Evolutionary conservation across 2,797 vertebrate genomes (phyloP), one percentile per base, ranked within the genome.

Genomic region (Pelodytes ibericus): DNA sequence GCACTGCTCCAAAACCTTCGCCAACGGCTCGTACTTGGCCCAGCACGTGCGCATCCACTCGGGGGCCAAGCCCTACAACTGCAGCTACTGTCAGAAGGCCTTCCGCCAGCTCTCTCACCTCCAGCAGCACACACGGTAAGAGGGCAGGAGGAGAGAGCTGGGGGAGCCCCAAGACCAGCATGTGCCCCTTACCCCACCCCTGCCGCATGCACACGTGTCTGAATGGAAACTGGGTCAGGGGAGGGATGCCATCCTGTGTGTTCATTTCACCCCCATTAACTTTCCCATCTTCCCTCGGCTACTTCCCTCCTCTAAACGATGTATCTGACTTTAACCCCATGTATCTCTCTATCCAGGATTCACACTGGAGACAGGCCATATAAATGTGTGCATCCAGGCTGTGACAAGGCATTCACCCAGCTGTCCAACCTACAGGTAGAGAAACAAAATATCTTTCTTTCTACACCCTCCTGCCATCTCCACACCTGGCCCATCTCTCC

Each of bases 91-190:
- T 89, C 92, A 96, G 86, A 98, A 96, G 90, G 90, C 90, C 84
- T 98, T 98, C 89, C 94, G 95, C 90, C 96, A 98, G 86, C 95
- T 98, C 91, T 98, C 97, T 91, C 97, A 99, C 94, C 94, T 99
- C 86, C 98, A 99, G 93, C 98, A 99, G 89, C 98, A 99, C 94
- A 96, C 96, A 94, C 95, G 97, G 97, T 98, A 91, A 93, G 91
- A 89, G 90, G 90, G 90, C 85, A 69, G 83, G 88, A 89, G 88
- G 83, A 87, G 91, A 79, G 76, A 79, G 87, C 89, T 81, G 89
- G 90, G 90, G 86, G 83, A 78, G 70, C 76, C 87, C 81, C 76
- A 80, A 84, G 83, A 81, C 81, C 83, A 44, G 81, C 83, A 81
- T 84, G 90, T 88, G 87, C 89, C 89, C 87, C 89, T 80, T 24